These are phyloP conservation scores for Strix uralensis DNA, from an alignment of 2,113 vertebrate genomes.

Conservation along the genomic window DNA sequence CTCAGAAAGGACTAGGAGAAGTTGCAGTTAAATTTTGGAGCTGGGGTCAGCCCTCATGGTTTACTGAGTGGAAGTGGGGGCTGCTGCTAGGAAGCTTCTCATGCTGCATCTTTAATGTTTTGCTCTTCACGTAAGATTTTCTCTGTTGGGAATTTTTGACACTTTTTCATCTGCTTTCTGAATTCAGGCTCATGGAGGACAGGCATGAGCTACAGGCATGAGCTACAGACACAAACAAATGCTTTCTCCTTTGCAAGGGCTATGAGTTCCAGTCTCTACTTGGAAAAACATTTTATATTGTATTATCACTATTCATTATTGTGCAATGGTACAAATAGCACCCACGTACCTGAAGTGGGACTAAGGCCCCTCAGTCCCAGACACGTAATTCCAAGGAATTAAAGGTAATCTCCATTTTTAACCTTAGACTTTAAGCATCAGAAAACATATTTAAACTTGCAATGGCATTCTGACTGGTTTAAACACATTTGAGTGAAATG, in stretches of 20 bases:
- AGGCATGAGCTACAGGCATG: not conserved
- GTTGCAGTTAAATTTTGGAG: not conserved
- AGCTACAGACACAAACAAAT: not conserved
- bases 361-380: not conserved
- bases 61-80: not conserved
- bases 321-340: not conserved
- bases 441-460: not conserved
- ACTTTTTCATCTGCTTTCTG: not conserved
- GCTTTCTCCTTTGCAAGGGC: not conserved
- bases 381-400: not conserved
- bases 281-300: not conserved
- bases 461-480: not conserved
- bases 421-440: not conserved
- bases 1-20: not conserved
- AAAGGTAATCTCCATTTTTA: not conserved
- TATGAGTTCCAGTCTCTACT: not conserved
- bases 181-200: not conserved
- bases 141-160: not conserved
- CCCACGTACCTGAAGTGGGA: rapidly evolving
- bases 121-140: not conserved
- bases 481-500: not conserved
- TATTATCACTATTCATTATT: not conserved
- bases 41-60: not conserved
- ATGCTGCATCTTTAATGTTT: not conserved
- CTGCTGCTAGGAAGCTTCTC: not conserved